phyloP scores from a whole-genome alignment of 2,113 vertebrate genomes.

The Calyptomena viridis region DNA sequence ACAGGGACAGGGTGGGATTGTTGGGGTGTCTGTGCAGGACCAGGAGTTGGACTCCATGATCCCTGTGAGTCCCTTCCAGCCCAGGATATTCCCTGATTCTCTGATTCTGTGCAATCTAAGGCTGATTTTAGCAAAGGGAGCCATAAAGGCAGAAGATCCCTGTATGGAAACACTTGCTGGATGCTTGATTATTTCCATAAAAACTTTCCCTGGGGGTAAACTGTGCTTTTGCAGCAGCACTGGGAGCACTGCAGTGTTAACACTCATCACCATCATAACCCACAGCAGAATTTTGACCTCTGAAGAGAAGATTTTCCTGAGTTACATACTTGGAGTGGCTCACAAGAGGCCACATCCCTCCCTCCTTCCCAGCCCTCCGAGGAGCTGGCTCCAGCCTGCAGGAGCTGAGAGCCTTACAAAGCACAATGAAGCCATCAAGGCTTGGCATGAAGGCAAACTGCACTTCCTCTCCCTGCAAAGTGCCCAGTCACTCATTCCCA shows the following conservation, averaged over 20 bases:
- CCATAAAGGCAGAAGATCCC: neutral
- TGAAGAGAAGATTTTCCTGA: neutral
- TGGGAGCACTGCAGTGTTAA: neutral
- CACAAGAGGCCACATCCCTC: neutral
- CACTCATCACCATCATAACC: neutral
- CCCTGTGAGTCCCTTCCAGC: neutral
- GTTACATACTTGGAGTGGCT: neutral
- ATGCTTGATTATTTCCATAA: neutral
- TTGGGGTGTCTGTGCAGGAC: neutral
- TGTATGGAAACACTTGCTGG: neutral
- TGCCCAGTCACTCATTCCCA: neutral
- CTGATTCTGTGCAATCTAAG: neutral
- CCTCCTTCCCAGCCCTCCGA: neutral
- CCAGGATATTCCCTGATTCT: neutral
- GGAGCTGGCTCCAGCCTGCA: neutral
- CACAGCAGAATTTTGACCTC: neutral
- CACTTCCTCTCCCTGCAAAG: neutral
- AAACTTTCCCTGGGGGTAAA: neutral
- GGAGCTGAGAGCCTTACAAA: neutral
- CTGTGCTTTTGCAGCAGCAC: neutral
- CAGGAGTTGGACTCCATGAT: neutral
- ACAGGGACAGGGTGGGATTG: neutral
- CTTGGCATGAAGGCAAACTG: conserved; percentile 26
- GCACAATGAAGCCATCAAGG: conserved; percentile 12
- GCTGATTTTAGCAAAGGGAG: neutral